A percentile compares a stretch with the other conserved stretches of the same genome.
These are phyloP conservation scores for Diachasmimorpha longicaudata DNA, from an alignment of 1,140 invertebrate genomes.

Conservation along the genomic window DNA sequence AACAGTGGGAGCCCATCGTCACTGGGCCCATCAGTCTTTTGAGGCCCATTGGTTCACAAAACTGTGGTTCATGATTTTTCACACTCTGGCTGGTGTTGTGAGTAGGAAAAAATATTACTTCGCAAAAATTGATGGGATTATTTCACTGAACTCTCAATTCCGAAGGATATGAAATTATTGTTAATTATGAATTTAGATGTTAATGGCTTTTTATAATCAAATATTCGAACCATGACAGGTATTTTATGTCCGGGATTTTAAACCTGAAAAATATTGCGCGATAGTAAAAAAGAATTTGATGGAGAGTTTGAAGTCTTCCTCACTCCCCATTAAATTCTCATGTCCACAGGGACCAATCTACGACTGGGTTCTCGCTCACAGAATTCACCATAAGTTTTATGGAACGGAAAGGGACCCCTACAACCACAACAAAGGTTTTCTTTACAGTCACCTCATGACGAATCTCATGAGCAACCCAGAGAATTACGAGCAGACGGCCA, in stretches of 20 bases:
- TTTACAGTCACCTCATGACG: conserved; percentile 81
- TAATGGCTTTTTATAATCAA: too few species aligned
- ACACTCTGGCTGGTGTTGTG: conserved; percentile 86
- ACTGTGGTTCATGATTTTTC: conserved; percentile 78
- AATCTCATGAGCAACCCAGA: conserved; percentile 74
- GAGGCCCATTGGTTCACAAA: conserved; percentile 74
- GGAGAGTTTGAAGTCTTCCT: too few species aligned
- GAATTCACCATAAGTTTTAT: conserved; percentile 88
- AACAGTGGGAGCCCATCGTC: conserved; percentile 86
- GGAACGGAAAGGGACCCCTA: conserved; percentile 91
- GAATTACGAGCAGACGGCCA: conserved; percentile 73
- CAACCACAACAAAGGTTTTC: conserved; percentile 84
- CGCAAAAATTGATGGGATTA: not conserved
- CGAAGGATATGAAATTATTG: too few species aligned
- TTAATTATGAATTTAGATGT: too few species aligned
- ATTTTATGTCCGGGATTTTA: too few species aligned
- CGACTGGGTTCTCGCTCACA: conserved; percentile 81
- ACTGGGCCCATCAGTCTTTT: conserved; percentile 90
- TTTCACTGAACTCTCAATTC: too few species aligned
- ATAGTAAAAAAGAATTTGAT: too few species aligned
- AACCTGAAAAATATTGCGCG: too few species aligned
- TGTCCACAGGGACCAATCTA: conserved; percentile 73
- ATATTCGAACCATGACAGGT: too few species aligned
- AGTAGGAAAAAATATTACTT: conserved; percentile 32
- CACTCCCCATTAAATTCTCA: too few species aligned